phyloP scores from a whole-genome alignment of 2,797 vertebrate species.

The Hoplostethus mediterraneus region DNA sequence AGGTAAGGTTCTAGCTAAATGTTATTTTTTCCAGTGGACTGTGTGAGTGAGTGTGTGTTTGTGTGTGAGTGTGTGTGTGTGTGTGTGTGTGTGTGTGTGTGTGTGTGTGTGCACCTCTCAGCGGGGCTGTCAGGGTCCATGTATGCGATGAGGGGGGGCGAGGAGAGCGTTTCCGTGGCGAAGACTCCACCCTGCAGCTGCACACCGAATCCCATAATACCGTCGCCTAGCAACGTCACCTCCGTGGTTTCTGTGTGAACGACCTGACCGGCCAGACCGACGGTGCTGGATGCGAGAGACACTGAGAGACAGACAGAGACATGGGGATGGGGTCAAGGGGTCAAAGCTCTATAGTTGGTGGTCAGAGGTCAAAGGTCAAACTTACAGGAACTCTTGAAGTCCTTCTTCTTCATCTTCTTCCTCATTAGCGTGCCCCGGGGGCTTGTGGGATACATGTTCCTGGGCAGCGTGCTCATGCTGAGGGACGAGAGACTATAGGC shows the following conservation, averaged over 20 bases:
- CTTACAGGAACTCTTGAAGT: conserved; percentile 98
- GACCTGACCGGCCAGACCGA: conserved; percentile 96
- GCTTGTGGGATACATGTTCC: conserved; percentile 97
- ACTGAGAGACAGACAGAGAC: conserved; percentile 77
- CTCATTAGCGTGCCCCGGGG: conserved; percentile 96
- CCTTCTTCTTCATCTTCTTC: conserved; percentile 97
- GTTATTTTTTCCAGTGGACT: too few relatives aligned
- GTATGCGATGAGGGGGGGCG: conserved; percentile 97
- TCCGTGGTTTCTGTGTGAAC: conserved; percentile 98
- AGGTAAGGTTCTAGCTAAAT: not conserved
- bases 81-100: conserved; percentile 5
- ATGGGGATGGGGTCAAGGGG: not conserved
- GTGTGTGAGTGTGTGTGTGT: too few relatives aligned
- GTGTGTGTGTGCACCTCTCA: conserved; percentile 85
- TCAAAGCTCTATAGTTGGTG: not conserved
- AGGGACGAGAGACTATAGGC: conserved; percentile 98
- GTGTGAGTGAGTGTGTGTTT: too few relatives aligned
- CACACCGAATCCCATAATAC: conserved; percentile 95
- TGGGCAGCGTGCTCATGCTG: conserved; percentile 95
- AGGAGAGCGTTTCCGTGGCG: conserved; percentile 96
- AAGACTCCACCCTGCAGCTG: conserved; percentile 98
- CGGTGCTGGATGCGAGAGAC: conserved; percentile 96
- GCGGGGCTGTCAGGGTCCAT: conserved; percentile 98
- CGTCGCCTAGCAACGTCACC: conserved; percentile 93
- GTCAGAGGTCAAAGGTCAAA: conserved; percentile 44